These are phyloP conservation scores for Idaea straminata DNA, from an alignment of 2,888 invertebrate genomes.

Conservation along the genomic window DNA sequence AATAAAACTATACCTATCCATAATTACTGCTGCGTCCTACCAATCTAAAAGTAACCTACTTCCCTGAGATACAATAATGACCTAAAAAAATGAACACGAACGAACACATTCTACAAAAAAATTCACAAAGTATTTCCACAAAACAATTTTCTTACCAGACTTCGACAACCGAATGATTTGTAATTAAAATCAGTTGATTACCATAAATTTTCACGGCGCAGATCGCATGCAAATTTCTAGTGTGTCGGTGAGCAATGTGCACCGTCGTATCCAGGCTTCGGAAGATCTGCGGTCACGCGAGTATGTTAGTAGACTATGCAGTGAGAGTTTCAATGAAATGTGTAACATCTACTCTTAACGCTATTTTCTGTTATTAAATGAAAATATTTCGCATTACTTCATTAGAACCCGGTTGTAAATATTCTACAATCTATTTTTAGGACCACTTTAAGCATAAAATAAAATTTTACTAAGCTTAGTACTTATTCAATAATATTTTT, in stretches of 20 bases:
- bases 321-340: slow-evolving; percentile 65
- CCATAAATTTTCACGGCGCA: slow-evolving; percentile 37
- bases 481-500: too few relatives aligned
- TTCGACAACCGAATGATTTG: slow-evolving; percentile 22
- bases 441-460: too few relatives aligned
- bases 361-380: slow-evolving; percentile 15
- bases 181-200: slow-evolving; percentile 40
- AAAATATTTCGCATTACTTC: slow-evolving; percentile 1
- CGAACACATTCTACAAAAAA: neutral
- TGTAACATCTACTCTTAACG: slow-evolving; percentile 45
- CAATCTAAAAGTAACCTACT: neutral
- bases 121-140: slow-evolving; percentile 15
- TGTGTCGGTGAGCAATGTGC: neutral
- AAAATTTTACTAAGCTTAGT: too few relatives aligned
- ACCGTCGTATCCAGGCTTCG: slow-evolving; percentile 6
- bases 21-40: neutral
- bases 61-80: neutral
- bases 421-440: neutral
- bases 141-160: slow-evolving; percentile 13
- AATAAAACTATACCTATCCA: too few relatives aligned
- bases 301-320: slow-evolving; percentile 61
- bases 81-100: neutral
- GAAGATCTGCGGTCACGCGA: slow-evolving; percentile 24
- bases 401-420: neutral
- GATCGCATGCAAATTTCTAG: slow-evolving; percentile 21